Conservation (phyloP, 2,888 invertebrate genomes). For the Embidobia sp. region DNA sequence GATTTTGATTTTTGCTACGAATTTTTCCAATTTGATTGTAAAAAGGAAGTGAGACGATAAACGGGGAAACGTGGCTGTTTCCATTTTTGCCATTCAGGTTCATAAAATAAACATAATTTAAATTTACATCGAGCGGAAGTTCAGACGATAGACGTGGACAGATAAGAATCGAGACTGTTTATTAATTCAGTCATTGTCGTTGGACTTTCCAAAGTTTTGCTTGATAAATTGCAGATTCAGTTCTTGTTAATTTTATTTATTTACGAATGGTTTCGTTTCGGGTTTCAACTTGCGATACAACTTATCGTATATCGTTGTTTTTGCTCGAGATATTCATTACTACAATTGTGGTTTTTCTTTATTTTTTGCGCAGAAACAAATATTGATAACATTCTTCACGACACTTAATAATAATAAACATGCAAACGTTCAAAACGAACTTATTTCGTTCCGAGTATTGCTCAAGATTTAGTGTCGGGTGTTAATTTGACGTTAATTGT, state of each 20-base stretch:
- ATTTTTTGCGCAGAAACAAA: no score
- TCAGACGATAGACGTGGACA: constrained; percentile 7
- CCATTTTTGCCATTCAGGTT: constrained; percentile 1
- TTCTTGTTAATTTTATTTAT: no score
- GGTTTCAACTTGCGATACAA: no score
- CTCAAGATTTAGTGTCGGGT: no score
- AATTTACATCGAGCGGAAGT: constrained; percentile 24
- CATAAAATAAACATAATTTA: constrained; percentile 10
- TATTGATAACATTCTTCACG: no score
- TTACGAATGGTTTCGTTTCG: no score
- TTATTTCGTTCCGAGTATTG: no score
- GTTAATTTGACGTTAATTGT: constrained; percentile 4
- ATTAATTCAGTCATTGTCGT: constrained; percentile 29
- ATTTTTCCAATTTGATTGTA: not conserved
- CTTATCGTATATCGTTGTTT: no score
- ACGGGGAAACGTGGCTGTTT: not conserved
- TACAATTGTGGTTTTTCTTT: no score
- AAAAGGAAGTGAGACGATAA: not conserved
- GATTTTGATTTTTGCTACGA: not conserved
- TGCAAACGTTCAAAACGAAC: no score
- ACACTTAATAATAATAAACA: no score
- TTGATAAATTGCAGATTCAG: constrained; percentile 23
- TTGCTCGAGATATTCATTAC: no score
- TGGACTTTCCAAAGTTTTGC: constrained; percentile 15
- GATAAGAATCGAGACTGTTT: constrained; percentile 26